Evolutionary conservation across 2,113 vertebrate genomes (phyloP).

Genomic region (Oreochromis niloticus): DNA sequence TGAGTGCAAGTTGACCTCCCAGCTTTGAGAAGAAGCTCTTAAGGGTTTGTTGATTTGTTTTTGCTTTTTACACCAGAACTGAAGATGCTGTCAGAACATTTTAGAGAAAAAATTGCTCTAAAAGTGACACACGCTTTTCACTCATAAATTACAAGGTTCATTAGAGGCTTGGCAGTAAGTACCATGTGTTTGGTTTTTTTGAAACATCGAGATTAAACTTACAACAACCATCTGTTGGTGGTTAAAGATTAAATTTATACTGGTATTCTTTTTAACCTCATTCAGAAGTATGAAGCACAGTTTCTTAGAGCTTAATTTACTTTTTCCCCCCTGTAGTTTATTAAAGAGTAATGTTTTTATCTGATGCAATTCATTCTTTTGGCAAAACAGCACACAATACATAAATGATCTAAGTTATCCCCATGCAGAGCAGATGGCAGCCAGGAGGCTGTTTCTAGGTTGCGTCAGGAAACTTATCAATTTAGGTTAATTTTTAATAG

Average conservation of each 20-base stretch:
- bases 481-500: conserved; percentile 19
- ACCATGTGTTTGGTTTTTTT: neutral
- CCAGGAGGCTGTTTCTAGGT: conserved; percentile 9
- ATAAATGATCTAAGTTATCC: conserved; percentile 21
- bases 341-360: conserved; percentile 9
- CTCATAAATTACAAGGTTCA: neutral
- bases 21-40: neutral
- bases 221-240: neutral
- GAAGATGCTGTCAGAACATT: neutral
- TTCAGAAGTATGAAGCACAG: neutral
- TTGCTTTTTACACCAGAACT: neutral
- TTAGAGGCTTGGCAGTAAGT: neutral
- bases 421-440: conserved; percentile 19
- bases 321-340: neutral
- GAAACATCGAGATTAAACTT: neutral
- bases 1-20: neutral
- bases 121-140: neutral
- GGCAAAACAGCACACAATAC: conserved; percentile 8
- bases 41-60: conserved; percentile 12
- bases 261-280: neutral
- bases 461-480: neutral
- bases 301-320: neutral
- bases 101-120: neutral
- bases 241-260: conserved; percentile 6
- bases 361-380: neutral